phyloP scores from a whole-genome alignment of 1,140 invertebrate species.

The Chionoecetes opilio region DNA sequence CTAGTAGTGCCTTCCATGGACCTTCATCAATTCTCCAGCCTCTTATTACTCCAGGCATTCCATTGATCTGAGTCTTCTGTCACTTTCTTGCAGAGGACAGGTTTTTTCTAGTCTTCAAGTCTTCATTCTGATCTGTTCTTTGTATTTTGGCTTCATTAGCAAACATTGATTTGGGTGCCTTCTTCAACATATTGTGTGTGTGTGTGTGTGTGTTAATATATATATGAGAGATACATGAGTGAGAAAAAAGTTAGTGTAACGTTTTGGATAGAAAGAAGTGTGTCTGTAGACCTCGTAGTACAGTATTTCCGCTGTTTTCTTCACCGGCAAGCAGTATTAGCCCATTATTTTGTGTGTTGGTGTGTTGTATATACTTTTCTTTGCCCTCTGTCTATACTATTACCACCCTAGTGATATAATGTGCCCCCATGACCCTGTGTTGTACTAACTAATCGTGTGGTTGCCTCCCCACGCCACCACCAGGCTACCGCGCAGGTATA shows the following conservation, averaged over 20 bases:
- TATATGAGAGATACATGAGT: neutral
- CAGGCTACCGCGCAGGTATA: slow-evolving; percentile 73
- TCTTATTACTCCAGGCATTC: no score
- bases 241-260: neutral
- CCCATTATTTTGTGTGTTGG: neutral
- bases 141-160: no score
- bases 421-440: neutral
- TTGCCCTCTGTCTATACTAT: neutral
- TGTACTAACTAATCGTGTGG: slow-evolving; percentile 55
- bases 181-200: no score
- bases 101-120: no score
- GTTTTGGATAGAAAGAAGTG: neutral
- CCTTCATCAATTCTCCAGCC: no score
- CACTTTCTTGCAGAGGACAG: no score
- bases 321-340: neutral
- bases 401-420: neutral
- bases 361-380: no score
- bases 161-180: no score
- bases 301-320: neutral
- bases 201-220: neutral
- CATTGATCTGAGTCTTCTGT: no score
- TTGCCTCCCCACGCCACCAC: slow-evolving; percentile 45
- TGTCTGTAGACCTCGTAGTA: neutral
- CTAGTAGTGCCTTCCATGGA: no score
- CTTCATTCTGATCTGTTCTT: no score